A percentile compares a stretch with the other conserved stretches of the same genome.
Conservation (phyloP, 2,113 vertebrate species). For the Alces alces region DNA sequence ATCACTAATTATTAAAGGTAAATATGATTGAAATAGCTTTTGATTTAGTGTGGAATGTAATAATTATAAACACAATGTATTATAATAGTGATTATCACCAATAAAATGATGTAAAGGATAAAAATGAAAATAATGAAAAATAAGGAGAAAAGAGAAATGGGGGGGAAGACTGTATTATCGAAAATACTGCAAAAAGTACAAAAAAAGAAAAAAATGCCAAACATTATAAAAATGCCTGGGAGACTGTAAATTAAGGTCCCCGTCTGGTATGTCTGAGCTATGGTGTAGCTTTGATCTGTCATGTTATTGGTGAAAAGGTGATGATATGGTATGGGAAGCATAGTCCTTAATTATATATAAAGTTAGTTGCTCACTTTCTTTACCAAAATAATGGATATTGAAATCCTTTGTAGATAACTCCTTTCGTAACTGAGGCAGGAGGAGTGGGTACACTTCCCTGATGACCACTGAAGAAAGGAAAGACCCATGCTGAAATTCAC, state of each 20-base stretch:
- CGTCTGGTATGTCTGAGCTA: neutral
- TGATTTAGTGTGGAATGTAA: slow-evolving; percentile 7
- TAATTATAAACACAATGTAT: slow-evolving; percentile 28
- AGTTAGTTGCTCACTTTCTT: neutral
- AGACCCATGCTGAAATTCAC: neutral
- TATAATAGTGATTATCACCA: neutral
- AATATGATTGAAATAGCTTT: slow-evolving; percentile 48
- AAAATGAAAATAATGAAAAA: neutral
- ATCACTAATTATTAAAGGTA: slow-evolving; percentile 39
- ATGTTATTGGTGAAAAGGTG: neutral
- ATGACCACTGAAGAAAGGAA: neutral
- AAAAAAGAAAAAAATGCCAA: neutral
- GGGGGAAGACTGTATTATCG: accelerated
- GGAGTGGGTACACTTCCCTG: neutral
- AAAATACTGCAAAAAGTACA: neutral
- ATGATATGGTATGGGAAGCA: neutral
- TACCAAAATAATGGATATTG: neutral
- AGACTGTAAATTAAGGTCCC: neutral
- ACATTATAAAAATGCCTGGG: neutral
- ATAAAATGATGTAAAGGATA: neutral
- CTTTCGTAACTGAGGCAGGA: neutral
- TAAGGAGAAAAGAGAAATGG: neutral
- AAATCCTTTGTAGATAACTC: neutral
- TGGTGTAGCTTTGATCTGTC: neutral
- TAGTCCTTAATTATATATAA: neutral